Conservation (phyloP, 2,888 invertebrate species). For the Elysia crispata region DNA sequence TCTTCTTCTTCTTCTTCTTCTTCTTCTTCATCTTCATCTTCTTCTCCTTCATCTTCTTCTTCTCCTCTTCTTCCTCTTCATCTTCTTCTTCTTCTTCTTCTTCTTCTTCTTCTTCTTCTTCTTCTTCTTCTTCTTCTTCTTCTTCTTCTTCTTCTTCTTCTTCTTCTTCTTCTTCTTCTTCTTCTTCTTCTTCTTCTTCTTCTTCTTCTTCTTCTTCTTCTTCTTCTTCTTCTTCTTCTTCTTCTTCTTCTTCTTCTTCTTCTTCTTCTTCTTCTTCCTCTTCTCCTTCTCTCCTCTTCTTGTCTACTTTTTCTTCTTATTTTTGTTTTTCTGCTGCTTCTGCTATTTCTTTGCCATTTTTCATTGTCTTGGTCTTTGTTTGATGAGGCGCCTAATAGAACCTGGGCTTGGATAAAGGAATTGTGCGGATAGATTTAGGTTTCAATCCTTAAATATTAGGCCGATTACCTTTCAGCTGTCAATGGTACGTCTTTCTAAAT, state of each 20-base stretch:
- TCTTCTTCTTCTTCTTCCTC: neutral
- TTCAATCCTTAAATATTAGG: too few relatives aligned
- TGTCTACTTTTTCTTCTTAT: too few relatives aligned
- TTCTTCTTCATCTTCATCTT: neutral
- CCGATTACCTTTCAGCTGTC: too few relatives aligned
- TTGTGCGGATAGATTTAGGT: too few relatives aligned
- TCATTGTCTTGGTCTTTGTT: too few relatives aligned
- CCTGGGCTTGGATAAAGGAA: too few relatives aligned
- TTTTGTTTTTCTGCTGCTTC: neutral
- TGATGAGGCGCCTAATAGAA: too few relatives aligned
- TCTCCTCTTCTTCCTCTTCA: neutral
- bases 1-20: neutral
- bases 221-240: neutral
- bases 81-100: constrained; percentile 16
- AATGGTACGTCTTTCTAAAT: too few relatives aligned
- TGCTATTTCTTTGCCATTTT: neutral
- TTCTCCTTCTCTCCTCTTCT: neutral
- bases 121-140: neutral
- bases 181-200: neutral
- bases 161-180: too few relatives aligned
- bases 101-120: neutral
- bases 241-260: neutral
- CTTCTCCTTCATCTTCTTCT: too few relatives aligned
- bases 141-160: neutral
- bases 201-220: neutral